Conservation (phyloP, 2,888 invertebrate genomes). For the Zeuzera pyrina region DNA sequence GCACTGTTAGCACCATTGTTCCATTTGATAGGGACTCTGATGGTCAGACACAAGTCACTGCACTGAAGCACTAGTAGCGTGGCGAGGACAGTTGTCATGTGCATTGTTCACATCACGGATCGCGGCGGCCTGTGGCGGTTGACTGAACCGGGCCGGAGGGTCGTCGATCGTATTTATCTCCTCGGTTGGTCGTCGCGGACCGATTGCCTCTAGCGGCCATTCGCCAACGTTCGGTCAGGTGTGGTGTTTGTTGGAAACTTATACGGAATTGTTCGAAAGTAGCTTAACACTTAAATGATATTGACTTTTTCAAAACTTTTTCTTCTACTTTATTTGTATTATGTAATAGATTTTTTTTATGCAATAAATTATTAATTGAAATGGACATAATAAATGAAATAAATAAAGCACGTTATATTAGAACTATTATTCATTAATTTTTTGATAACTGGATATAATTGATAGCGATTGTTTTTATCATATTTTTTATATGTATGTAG, state of each 20-base stretch:
- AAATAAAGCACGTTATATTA: too few relatives aligned
- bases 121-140: slow-evolving; percentile 34
- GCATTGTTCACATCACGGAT: slow-evolving; percentile 13
- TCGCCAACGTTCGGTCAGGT: slow-evolving; percentile 40
- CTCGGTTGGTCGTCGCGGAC: slow-evolving; percentile 60
- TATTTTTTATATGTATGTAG: too few relatives aligned
- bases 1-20: slow-evolving; percentile 43
- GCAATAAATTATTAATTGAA: too few relatives aligned
- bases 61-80: slow-evolving; percentile 40
- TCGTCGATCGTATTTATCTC: slow-evolving; percentile 60
- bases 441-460: too few relatives aligned
- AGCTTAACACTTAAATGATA: too few relatives aligned
- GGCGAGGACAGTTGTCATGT: slow-evolving; percentile 25
- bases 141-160: slow-evolving; percentile 54
- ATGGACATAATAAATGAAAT: too few relatives aligned
- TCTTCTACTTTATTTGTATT: too few relatives aligned
- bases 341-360: too few relatives aligned
- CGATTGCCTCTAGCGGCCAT: slow-evolving; percentile 48
- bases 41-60: slow-evolving; percentile 44
- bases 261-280: too few relatives aligned
- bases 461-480: too few relatives aligned
- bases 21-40: slow-evolving; percentile 54
- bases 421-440: too few relatives aligned
- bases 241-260: slow-evolving; percentile 15
- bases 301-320: too few relatives aligned